Percentiles rank a stretch among this genome's conserved stretches.
Evolutionary conservation across 2,797 vertebrate species (phyloP).

Genomic region (Mallotus villosus): DNA sequence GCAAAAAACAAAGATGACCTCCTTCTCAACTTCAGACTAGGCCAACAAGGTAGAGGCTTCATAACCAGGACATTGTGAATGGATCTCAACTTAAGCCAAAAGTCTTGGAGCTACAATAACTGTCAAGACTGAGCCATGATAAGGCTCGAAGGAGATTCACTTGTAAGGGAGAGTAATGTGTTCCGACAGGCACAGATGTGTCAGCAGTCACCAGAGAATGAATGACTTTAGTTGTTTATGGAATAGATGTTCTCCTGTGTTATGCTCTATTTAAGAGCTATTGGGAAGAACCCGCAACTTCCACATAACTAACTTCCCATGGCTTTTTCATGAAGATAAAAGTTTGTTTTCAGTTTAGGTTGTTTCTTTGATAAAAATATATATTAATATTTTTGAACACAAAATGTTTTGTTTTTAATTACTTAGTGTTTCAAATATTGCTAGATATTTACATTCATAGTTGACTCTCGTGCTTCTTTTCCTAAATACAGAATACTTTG

Average conservation of each 20-base stretch:
- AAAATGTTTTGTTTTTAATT: not conserved
- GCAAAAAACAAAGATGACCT: not conserved
- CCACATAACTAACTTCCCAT: not conserved
- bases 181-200: slow-evolving; percentile 59
- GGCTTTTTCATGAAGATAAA: too few relatives aligned
- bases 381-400: too few relatives aligned
- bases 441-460: too few relatives aligned
- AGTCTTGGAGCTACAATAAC: slow-evolving; percentile 14
- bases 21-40: slow-evolving; percentile 23
- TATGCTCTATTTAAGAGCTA: not conserved
- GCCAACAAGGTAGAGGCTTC: slow-evolving; percentile 25
- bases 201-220: slow-evolving; percentile 43
- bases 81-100: slow-evolving; percentile 14
- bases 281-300: not conserved
- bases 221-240: slow-evolving; percentile 37
- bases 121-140: slow-evolving; percentile 34
- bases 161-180: slow-evolving; percentile 42
- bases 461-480: too few relatives aligned
- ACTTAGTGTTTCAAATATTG: not conserved
- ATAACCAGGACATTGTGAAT: slow-evolving; percentile 37
- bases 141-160: slow-evolving; percentile 36
- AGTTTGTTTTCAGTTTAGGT: too few relatives aligned
- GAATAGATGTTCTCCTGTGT: not conserved
- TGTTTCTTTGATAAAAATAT: too few relatives aligned
- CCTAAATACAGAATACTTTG: too few relatives aligned